A percentile compares a stretch with the other conserved stretches of the same genome.
phyloP scores from a whole-genome alignment of 1,140 invertebrate species.

The Cataglyphis hispanica region DNA sequence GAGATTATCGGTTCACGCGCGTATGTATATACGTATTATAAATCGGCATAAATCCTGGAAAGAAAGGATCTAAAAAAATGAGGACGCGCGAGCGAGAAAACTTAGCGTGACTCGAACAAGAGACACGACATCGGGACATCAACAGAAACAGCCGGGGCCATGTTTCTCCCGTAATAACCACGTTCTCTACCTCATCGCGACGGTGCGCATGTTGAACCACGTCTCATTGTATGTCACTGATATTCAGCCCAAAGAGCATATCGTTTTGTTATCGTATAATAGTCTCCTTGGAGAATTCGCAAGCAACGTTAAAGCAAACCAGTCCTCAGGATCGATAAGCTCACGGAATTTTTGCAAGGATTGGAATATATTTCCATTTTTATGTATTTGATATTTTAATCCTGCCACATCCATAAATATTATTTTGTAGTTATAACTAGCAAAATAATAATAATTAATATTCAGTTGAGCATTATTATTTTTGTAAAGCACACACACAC shows the following conservation, averaged over 20 bases:
- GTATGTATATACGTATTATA: constrained; percentile 10
- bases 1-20: background rate
- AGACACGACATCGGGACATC: constrained; percentile 80
- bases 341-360: constrained; percentile 35
- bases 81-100: constrained; percentile 46
- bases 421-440: background rate
- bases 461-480: constrained; percentile 28
- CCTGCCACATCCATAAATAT: background rate
- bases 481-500: background rate
- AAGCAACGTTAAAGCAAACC: constrained; percentile 8
- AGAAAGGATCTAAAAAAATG: constrained; percentile 2
- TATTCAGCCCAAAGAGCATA: constrained; percentile 47
- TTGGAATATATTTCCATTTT: too few species aligned
- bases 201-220: constrained; percentile 46
- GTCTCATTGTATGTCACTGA: constrained; percentile 52
- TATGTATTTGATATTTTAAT: background rate
- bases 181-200: constrained; percentile 58
- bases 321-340: constrained; percentile 45
- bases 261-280: constrained; percentile 62
- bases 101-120: constrained; percentile 75
- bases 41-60: constrained; percentile 15
- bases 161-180: constrained; percentile 77
- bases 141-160: constrained; percentile 70
- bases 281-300: constrained; percentile 61
- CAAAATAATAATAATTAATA: constrained; percentile 38